Evolutionary conservation across 2,888 invertebrate genomes (phyloP).

Genomic region (Limnephilus marmoratus): DNA sequence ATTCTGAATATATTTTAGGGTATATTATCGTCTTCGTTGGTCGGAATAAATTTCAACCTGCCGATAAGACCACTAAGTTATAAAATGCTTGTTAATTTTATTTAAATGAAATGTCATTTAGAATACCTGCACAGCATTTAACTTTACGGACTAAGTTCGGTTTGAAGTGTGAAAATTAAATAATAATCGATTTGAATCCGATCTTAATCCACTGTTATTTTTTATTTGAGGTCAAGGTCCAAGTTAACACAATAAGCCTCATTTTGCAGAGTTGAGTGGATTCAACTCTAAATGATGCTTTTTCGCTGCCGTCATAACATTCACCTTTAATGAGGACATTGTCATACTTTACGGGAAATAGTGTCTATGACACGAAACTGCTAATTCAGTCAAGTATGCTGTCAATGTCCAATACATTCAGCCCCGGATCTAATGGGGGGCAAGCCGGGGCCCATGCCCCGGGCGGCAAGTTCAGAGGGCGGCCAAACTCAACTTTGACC

Average conservation of each 20-base stretch:
- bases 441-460: too few relatives aligned
- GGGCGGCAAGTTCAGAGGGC: too few relatives aligned
- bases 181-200: not conserved
- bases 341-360: conserved; percentile 7
- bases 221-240: conserved; percentile 24
- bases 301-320: not conserved
- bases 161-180: not conserved
- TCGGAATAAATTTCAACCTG: not conserved
- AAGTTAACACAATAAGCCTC: conserved; percentile 15
- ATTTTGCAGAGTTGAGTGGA: not conserved
- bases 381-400: not conserved
- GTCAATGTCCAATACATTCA: not conserved
- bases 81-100: not conserved
- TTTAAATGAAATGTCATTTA: too few relatives aligned
- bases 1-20: too few relatives aligned
- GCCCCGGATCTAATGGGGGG: too few relatives aligned
- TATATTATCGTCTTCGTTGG: too few relatives aligned
- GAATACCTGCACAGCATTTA: not conserved
- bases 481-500: too few relatives aligned
- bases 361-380: not conserved
- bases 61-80: not conserved
- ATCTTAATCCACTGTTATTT: not conserved
- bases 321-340: conserved; percentile 15
- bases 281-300: not conserved
- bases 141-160: not conserved